phyloP scores from a whole-genome alignment of 2,113 vertebrate species.

The Entomyzon cyanotis region DNA sequence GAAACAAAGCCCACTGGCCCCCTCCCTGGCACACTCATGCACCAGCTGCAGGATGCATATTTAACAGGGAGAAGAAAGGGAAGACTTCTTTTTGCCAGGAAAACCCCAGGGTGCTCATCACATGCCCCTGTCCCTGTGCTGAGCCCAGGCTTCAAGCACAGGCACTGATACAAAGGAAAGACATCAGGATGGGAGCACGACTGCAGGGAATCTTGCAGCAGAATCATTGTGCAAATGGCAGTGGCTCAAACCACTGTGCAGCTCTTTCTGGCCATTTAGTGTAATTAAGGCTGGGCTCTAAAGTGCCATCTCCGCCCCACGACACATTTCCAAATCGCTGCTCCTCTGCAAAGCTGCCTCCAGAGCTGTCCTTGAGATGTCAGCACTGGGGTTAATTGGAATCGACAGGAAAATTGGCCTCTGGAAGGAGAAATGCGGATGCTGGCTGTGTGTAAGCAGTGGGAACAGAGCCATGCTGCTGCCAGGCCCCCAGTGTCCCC shows the following conservation, averaged over 20 bases:
- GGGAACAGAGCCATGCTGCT: neutral
- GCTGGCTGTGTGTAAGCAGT: neutral
- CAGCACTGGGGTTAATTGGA: neutral
- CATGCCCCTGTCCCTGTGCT: fast-evolving
- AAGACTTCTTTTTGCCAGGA: neutral
- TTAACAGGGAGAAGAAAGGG: neutral
- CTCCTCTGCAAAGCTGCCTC: neutral
- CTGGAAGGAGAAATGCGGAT: fast-evolving
- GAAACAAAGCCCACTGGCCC: neutral
- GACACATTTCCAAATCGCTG: neutral
- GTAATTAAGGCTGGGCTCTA: neutral
- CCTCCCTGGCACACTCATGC: fast-evolving
- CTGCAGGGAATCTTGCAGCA: neutral
- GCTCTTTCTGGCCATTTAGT: neutral
- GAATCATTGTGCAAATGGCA: neutral
- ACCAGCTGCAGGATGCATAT: neutral
- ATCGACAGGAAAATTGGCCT: neutral
- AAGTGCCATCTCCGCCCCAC: neutral
- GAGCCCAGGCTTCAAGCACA: neutral
- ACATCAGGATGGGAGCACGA: neutral
- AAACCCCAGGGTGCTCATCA: neutral
- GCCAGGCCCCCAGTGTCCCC: neutral
- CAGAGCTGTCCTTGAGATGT: neutral
- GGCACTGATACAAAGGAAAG: neutral
- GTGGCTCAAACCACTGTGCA: neutral